These are phyloP conservation scores for Polyodon spathula DNA, from an alignment of 2,113 vertebrate species.

Conservation along the genomic window DNA sequence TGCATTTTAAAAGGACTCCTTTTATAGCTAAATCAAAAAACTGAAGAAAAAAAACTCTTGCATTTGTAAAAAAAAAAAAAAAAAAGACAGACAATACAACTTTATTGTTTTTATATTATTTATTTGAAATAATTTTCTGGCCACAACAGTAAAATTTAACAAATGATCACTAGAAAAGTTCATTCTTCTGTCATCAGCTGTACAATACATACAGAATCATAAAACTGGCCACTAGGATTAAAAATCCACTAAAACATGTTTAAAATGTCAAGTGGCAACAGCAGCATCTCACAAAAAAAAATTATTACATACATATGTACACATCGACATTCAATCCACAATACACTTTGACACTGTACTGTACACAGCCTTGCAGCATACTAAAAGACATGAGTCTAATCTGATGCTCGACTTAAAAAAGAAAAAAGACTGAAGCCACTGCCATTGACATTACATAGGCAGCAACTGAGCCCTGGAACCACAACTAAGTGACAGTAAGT, in stretches of 20 bases:
- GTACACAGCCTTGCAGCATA: constrained; percentile 73
- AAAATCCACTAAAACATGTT: constrained; percentile 65
- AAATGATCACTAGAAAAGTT: constrained; percentile 92
- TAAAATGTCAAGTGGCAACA: constrained; percentile 52
- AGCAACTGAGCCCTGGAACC: constrained; percentile 53
- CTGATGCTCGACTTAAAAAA: constrained; percentile 51
- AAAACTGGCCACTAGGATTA: constrained; percentile 81
- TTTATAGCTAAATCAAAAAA: no score
- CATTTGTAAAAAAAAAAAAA: constrained; percentile 28
- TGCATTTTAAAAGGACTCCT: no score
- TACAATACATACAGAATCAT: constrained; percentile 95
- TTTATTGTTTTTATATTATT: constrained; percentile 51
- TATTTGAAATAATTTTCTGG: constrained; percentile 79
- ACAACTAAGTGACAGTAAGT: constrained; percentile 41
- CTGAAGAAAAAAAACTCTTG: no score
- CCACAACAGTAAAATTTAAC: constrained; percentile 98
- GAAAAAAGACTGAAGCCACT: constrained; percentile 52
- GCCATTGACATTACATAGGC: constrained; percentile 44
- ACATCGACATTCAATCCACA: constrained; percentile 75
- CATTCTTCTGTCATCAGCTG: constrained; percentile 80
- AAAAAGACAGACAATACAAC: constrained; percentile 47
- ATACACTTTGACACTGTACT: constrained; percentile 77
- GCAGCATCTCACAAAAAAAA: constrained; percentile 70
- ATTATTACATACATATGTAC: constrained; percentile 79
- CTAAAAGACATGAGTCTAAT: constrained; percentile 67